phyloP scores from a whole-genome alignment of 2,888 invertebrate species.

The Torymus tubicola region DNA sequence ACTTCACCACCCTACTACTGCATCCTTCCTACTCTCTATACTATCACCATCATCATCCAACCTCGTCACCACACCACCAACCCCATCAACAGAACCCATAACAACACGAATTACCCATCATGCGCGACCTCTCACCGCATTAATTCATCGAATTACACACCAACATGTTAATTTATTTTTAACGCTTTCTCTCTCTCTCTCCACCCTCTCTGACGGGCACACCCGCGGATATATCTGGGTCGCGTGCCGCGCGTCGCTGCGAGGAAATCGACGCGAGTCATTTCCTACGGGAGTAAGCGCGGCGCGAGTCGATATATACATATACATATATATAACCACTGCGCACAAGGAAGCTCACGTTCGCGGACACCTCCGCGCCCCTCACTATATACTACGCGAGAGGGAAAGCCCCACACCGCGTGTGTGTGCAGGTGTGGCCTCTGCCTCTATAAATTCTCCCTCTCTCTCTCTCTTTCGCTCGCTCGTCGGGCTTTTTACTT shows the following conservation, averaged over 20 bases:
- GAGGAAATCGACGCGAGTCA: slow-evolving; percentile 52
- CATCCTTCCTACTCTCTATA: too few relatives aligned
- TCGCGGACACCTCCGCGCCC: slow-evolving; percentile 30
- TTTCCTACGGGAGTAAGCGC: slow-evolving; percentile 44
- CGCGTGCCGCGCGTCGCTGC: not conserved
- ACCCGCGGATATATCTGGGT: slow-evolving; percentile 26
- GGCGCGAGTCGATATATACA: slow-evolving; percentile 27
- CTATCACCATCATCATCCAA: too few relatives aligned
- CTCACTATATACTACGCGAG: not conserved
- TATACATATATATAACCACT: slow-evolving; percentile 28
- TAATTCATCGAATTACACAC: slow-evolving; percentile 35
- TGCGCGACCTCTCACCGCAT: not conserved
- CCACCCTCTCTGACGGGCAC: not conserved
- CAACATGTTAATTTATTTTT: slow-evolving; percentile 39
- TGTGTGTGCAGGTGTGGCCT: slow-evolving; percentile 26
- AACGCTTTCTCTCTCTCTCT: not conserved
- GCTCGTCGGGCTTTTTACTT: not conserved
- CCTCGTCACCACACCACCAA: too few relatives aligned
- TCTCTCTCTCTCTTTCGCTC: not conserved
- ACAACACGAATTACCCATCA: not conserved
- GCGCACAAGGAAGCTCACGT: too few relatives aligned
- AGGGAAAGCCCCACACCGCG: not conserved
- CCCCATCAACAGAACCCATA: too few relatives aligned
- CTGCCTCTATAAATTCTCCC: slow-evolving; percentile 28
- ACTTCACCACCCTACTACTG: too few relatives aligned